Evolutionary conservation across 2,888 invertebrate species (phyloP).

Genomic region (Ypsolopha scabrella): DNA sequence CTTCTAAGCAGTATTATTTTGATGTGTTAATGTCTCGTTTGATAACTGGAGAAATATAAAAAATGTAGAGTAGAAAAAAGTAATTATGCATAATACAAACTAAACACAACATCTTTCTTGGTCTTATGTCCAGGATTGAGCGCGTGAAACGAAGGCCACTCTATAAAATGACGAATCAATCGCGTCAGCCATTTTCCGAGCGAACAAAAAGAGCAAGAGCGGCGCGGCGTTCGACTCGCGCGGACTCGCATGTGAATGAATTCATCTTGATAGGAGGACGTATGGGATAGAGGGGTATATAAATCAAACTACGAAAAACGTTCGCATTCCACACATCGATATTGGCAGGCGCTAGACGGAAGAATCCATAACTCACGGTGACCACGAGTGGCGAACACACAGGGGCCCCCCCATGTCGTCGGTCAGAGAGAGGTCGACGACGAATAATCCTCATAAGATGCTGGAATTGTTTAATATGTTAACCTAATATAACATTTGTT

Average conservation of each 20-base stretch:
- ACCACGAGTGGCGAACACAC: conserved; percentile 50
- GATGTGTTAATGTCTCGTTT: too few relatives aligned
- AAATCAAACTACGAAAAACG: conserved; percentile 14
- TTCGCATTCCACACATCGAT: conserved; percentile 63
- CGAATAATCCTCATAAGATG: conserved; percentile 79
- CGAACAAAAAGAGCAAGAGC: not conserved
- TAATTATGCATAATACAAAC: too few relatives aligned
- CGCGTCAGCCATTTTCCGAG: too few relatives aligned
- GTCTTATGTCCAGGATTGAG: too few relatives aligned
- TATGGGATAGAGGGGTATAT: not conserved
- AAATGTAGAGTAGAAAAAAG: too few relatives aligned
- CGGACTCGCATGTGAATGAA: conserved; percentile 3
- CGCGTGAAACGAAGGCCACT: not conserved
- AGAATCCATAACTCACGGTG: conserved; percentile 47
- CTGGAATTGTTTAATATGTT: conserved; percentile 60
- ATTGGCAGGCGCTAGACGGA: conserved; percentile 2
- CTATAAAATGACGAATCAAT: not conserved
- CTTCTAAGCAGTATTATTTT: too few relatives aligned
- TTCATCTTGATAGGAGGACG: not conserved
- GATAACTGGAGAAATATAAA: too few relatives aligned
- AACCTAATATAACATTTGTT: not conserved
- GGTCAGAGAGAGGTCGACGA: conserved; percentile 79
- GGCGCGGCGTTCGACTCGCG: not conserved
- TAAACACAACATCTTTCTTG: too few relatives aligned
- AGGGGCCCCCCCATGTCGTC: conserved; percentile 61